phyloP scores from a whole-genome alignment of 2,888 invertebrate genomes.

The Beris morrisii region DNA sequence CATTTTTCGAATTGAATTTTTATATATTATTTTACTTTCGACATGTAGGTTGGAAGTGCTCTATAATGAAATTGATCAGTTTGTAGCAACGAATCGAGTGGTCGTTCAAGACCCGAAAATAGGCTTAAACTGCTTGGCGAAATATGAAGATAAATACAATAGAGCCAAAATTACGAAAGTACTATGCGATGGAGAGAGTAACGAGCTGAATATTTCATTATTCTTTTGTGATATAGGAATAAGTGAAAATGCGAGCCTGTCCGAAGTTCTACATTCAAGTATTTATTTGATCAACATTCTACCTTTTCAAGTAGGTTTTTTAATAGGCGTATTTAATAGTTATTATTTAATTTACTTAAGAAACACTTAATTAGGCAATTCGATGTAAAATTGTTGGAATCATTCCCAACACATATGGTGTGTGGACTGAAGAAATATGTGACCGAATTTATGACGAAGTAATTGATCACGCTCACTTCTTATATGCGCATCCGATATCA shows the following conservation, averaged over 20 bases:
- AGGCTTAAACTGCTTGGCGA: constrained; percentile 35
- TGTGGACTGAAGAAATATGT: constrained; percentile 33
- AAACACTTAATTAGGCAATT: constrained; percentile 32
- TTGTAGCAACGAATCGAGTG: neutral
- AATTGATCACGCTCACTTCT: constrained; percentile 20
- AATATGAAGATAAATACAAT: constrained; percentile 31
- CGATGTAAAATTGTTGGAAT: constrained; percentile 36
- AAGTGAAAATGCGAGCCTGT: neutral
- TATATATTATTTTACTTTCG: neutral
- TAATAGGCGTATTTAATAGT: too few species aligned
- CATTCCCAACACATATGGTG: constrained; percentile 26
- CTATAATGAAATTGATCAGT: constrained; percentile 28
- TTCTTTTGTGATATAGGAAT: constrained; percentile 38
- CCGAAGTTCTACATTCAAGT: constrained; percentile 24
- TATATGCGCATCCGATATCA: constrained; percentile 32
- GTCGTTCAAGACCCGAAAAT: constrained; percentile 27
- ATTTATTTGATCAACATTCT: constrained; percentile 24
- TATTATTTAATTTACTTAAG: too few species aligned
- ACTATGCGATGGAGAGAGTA: constrained; percentile 21
- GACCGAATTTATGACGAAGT: constrained; percentile 37
- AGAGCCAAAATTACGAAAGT: constrained; percentile 37
- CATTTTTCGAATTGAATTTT: neutral
- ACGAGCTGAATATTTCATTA: constrained; percentile 28
- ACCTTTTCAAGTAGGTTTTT: constrained; percentile 35
- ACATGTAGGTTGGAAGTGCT: constrained; percentile 17